Percentiles rank a stretch among this genome's conserved stretches.
Conservation (phyloP, 2,797 vertebrate species). For the Acridotheres tristis region DNA sequence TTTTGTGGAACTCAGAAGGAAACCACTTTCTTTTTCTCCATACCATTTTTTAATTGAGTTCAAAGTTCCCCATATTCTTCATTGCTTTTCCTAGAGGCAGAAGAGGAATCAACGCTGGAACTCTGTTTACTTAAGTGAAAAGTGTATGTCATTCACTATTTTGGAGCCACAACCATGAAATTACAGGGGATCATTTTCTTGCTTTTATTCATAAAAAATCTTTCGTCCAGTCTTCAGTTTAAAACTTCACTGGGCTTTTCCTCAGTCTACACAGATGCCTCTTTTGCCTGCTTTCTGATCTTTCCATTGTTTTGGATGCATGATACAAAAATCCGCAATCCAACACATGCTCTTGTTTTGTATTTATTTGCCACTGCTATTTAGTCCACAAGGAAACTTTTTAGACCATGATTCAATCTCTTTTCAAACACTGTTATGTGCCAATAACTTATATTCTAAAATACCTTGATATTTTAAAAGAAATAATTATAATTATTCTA, state of each 20-base stretch:
- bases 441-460: not conserved
- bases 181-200: not conserved
- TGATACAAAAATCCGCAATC: not conserved
- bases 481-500: not conserved
- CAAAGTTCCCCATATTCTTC: not conserved
- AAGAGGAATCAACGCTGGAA: not conserved
- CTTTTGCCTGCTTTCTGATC: not conserved
- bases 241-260: not conserved
- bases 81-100: not conserved
- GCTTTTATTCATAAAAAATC: not conserved
- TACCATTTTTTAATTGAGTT: not conserved
- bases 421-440: not conserved
- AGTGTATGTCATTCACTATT: not conserved
- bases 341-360: rapidly evolving
- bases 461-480: not conserved
- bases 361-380: not conserved
- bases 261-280: not conserved
- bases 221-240: not conserved
- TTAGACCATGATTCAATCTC: not conserved
- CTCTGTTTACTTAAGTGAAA: not conserved
- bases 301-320: not conserved
- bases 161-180: not conserved
- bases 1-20: not conserved
- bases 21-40: not conserved
- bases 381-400: not conserved